These are phyloP conservation scores for Scaptomyza hsui DNA, from an alignment of 1,140 invertebrate species.

Conservation along the genomic window DNA sequence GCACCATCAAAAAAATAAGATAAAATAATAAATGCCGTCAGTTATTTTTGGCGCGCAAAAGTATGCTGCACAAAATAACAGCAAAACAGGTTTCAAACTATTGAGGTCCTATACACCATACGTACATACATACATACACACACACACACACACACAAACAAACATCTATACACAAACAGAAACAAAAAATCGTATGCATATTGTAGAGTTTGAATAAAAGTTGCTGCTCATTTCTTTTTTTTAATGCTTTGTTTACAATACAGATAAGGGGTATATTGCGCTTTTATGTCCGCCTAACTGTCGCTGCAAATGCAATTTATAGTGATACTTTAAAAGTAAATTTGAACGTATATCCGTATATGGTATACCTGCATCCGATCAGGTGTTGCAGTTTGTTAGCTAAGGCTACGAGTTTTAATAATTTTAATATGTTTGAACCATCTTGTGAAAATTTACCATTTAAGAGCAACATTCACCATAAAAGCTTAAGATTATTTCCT, in stretches of 20 bases:
- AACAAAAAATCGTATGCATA: constrained; percentile 12
- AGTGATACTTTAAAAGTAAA: background rate
- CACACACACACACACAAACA: background rate
- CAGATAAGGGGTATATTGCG: background rate
- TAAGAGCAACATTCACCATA: too few relatives aligned
- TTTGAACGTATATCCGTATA: background rate
- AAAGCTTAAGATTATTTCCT: background rate
- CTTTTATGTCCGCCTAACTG: too few relatives aligned
- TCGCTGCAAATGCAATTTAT: background rate
- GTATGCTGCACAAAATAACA: constrained; percentile 33
- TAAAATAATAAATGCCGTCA: constrained; percentile 17
- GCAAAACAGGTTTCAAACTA: background rate
- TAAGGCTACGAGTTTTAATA: too few relatives aligned
- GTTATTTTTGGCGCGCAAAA: constrained; percentile 42
- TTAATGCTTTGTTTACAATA: background rate
- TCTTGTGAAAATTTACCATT: too few relatives aligned
- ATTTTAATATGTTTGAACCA: too few relatives aligned
- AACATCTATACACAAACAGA: background rate
- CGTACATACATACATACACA: background rate
- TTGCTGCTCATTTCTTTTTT: constrained; percentile 5
- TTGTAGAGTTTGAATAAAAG: constrained; percentile 41
- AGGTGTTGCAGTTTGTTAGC: too few relatives aligned
- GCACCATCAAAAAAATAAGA: constrained; percentile 1
- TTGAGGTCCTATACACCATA: background rate
- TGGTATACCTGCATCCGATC: too few relatives aligned